Percentiles rank a stretch among this genome's conserved stretches.
phyloP scores from a whole-genome alignment of 1,140 invertebrate genomes.

The Caenorhabditis brenneri region DNA sequence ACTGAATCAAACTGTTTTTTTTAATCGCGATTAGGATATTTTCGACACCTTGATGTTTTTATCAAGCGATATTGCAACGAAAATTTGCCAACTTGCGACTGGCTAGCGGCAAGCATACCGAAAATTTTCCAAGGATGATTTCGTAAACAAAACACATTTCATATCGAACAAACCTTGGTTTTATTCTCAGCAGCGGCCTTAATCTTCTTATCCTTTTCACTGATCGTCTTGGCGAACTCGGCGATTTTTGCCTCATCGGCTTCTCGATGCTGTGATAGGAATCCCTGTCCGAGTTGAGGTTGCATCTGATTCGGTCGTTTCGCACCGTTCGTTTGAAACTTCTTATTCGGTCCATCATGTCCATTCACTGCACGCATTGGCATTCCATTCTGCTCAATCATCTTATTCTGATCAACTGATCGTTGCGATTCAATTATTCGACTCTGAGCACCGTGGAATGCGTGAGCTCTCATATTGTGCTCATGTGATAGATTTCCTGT shows the following conservation, averaged over 20 bases:
- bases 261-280: background rate
- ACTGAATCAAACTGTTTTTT: too few species aligned
- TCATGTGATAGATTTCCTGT: slow-evolving; percentile 29
- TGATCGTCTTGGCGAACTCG: slow-evolving; percentile 12
- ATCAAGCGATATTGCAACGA: too few species aligned
- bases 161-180: background rate
- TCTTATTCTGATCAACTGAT: too few species aligned
- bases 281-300: background rate
- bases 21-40: too few species aligned
- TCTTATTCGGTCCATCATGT: background rate
- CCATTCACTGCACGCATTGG: background rate
- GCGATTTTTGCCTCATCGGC: slow-evolving; percentile 7
- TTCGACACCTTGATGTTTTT: too few species aligned
- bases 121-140: too few species aligned
- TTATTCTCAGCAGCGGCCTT: slow-evolving; percentile 15
- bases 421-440: background rate
- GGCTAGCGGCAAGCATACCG: too few species aligned
- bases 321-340: background rate
- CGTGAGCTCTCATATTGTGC: slow-evolving; percentile 25
- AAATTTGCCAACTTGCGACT: too few species aligned
- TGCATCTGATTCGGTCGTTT: background rate
- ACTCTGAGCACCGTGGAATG: background rate
- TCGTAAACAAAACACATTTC: background rate
- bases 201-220: slow-evolving; percentile 30
- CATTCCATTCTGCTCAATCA: background rate